These are phyloP conservation scores for Campoletis sonorensis DNA, from an alignment of 1,140 invertebrate species.

Conservation along the genomic window DNA sequence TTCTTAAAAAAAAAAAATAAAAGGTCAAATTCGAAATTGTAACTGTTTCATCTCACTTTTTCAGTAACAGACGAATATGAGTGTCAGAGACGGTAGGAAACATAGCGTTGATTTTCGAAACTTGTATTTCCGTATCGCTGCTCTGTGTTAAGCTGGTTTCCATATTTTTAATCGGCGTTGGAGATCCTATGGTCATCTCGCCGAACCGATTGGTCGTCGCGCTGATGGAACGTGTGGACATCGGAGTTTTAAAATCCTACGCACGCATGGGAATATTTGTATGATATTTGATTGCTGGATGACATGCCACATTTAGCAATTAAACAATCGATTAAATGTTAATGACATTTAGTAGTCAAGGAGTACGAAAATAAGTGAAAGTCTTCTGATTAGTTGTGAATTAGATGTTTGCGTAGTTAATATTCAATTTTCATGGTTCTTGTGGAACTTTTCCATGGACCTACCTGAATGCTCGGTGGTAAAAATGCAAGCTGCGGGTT, in stretches of 20 bases:
- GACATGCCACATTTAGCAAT: not conserved
- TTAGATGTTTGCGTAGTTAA: no score
- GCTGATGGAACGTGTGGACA: constrained; percentile 74
- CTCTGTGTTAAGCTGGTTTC: constrained; percentile 81
- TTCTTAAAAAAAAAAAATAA: not conserved
- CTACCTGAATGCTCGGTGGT: constrained; percentile 74
- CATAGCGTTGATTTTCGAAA: constrained; percentile 91
- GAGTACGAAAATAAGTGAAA: no score
- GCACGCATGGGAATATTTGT: constrained; percentile 53
- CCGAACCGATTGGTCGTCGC: constrained; percentile 72
- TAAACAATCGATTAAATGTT: no score
- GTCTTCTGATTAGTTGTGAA: no score
- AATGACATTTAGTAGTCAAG: no score
- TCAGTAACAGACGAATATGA: constrained; percentile 89
- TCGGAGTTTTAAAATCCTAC: constrained; percentile 75
- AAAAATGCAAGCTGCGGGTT: constrained; percentile 77
- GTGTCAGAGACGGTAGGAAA: constrained; percentile 93
- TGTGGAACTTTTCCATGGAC: constrained; percentile 30
- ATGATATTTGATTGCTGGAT: not conserved
- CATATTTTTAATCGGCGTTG: constrained; percentile 78
- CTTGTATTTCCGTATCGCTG: constrained; percentile 83
- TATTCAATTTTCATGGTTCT: not conserved
- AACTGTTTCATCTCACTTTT: constrained; percentile 81
- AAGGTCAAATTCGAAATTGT: constrained; percentile 27
- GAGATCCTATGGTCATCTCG: constrained; percentile 72